Evolutionary conservation across 2,888 invertebrate genomes (phyloP).

Genomic region (Cloeon dipterum): DNA sequence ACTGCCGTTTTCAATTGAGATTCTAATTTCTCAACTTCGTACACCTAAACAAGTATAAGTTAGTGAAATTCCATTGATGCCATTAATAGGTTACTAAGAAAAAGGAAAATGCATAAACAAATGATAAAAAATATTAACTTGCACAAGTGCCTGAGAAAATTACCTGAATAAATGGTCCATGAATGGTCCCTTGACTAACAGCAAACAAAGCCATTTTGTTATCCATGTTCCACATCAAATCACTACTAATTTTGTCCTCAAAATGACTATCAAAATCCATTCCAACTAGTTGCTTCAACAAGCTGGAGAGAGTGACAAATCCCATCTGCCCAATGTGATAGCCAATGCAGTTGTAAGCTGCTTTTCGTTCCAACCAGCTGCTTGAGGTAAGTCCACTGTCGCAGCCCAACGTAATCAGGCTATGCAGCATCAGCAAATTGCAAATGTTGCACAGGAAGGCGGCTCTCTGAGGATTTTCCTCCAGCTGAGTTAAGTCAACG

Average conservation of each 20-base stretch:
- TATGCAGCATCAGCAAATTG: conserved; percentile 18
- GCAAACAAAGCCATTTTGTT: background rate
- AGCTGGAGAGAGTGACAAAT: conserved; percentile 15
- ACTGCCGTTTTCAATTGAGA: background rate
- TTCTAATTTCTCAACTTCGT: background rate
- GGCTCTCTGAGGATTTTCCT: conserved; percentile 16
- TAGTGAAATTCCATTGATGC: too few relatives aligned
- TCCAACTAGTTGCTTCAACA: conserved; percentile 15
- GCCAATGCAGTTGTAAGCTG: conserved; percentile 13
- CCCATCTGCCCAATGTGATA: conserved; percentile 18
- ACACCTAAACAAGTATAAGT: too few relatives aligned
- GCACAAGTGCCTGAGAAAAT: background rate
- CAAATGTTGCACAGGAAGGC: conserved; percentile 17
- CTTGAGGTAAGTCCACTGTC: conserved; percentile 7
- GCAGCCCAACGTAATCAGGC: conserved; percentile 9
- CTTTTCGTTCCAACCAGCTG: conserved; percentile 3
- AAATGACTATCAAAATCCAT: conserved; percentile 8
- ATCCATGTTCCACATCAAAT: background rate
- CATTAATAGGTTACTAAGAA: too few relatives aligned
- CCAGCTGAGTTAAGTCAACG: conserved; percentile 15
- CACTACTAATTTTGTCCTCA: background rate
- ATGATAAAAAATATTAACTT: too few relatives aligned
- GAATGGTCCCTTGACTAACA: background rate
- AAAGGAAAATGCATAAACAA: too few relatives aligned
- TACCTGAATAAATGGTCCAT: background rate